These are phyloP conservation scores for Scarus forsteni DNA, from an alignment of 2,797 vertebrate species.

Conservation along the genomic window DNA sequence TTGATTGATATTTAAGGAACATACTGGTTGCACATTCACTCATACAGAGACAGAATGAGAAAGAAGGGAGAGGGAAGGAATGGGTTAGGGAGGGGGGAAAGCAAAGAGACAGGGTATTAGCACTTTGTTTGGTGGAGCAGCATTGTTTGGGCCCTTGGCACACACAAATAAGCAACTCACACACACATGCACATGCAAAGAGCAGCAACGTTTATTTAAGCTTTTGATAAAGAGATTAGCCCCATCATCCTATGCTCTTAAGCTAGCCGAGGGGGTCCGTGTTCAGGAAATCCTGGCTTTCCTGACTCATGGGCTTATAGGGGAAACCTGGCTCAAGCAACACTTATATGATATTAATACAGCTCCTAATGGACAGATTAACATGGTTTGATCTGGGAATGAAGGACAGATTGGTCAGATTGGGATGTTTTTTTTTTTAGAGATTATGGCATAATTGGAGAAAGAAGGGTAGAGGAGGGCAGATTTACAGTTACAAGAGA, in stretches of 20 bases:
- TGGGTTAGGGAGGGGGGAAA: constrained; percentile 31
- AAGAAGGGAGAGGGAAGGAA: constrained; percentile 20
- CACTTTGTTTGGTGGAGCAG: constrained; percentile 70
- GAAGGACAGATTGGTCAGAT: not conserved
- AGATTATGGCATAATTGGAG: not conserved
- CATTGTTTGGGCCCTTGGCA: constrained; percentile 67
- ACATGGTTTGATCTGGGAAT: not conserved
- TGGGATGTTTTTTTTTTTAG: not conserved
- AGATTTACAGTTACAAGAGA: not conserved
- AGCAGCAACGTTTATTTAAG: constrained; percentile 80
- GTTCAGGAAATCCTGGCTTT: constrained; percentile 82
- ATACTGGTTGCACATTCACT: not conserved
- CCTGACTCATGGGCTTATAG: constrained; percentile 63
- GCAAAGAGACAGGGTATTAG: constrained; percentile 71
- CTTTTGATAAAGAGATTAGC: constrained; percentile 88
- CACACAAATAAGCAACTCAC: constrained; percentile 51
- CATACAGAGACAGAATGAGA: constrained; percentile 15
- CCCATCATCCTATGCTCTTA: constrained; percentile 74
- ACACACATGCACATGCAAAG: constrained; percentile 43
- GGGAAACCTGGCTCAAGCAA: constrained; percentile 50
- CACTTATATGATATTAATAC: constrained; percentile 42
- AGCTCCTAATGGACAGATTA: constrained; percentile 33
- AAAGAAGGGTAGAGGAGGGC: not conserved
- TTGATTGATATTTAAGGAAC: not conserved
- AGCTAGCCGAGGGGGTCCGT: constrained; percentile 72